These are phyloP conservation scores for Danio rerio DNA, from an alignment of 2,113 vertebrate genomes.

Conservation along the genomic window GRCz12tu NC_133176.1:57110501-57111000, in stretches of 20 bases:
- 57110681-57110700: conserved; percentile 98
- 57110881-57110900: no score
- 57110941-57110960: no score
- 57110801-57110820: conserved; percentile 94
- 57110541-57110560: no score
- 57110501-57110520: not conserved
- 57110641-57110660: conserved; percentile 96
- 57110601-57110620: not conserved
- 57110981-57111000: no score
- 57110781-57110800: conserved; percentile 96
- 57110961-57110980: no score
- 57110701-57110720: conserved; percentile 92
- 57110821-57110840: not conserved
- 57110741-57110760: conserved; percentile 94
- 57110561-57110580: no score
- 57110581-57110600: no score
- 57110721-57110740: conserved; percentile 96
- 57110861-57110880: not conserved
- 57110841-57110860: not conserved
- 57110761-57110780: conserved; percentile 94
- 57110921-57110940: no score
- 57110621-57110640: conserved; percentile 85
- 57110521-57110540: no score
- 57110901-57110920: no score
- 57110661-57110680: conserved; percentile 99